Evolutionary conservation across 2,113 vertebrate genomes (phyloP).

Genomic region (Rhinoptilus africanus): DNA sequence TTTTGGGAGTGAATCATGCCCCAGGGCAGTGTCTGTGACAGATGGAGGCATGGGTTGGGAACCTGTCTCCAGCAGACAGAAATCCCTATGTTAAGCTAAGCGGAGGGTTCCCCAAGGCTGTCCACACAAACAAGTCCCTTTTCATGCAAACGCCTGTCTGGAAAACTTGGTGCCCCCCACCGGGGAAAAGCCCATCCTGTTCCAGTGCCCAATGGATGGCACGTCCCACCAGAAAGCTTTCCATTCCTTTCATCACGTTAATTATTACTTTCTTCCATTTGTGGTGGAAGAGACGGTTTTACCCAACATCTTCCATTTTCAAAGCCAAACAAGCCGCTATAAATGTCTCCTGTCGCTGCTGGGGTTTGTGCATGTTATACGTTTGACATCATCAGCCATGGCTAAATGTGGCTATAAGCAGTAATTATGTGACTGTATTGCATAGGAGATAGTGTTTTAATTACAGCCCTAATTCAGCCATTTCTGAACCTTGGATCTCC

Average conservation of each 20-base stretch:
- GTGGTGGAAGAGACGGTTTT: not conserved
- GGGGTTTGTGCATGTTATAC: not conserved
- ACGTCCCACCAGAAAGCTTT: not conserved
- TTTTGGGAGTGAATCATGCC: accelerated
- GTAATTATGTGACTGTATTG: not conserved
- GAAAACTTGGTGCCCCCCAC: not conserved
- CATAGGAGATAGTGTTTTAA: not conserved
- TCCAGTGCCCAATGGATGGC: not conserved
- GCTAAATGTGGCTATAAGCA: not conserved
- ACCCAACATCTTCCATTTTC: constrained; percentile 6
- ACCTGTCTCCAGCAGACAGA: not conserved
- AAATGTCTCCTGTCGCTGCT: not conserved
- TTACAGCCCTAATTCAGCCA: not conserved
- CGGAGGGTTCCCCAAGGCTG: not conserved
- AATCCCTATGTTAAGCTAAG: not conserved
- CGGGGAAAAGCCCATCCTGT: not conserved
- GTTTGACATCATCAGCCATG: not conserved
- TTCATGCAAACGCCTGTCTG: not conserved
- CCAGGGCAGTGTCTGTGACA: not conserved
- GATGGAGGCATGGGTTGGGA: not conserved
- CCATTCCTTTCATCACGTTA: not conserved
- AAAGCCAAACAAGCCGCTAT: not conserved
- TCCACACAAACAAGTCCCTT: not conserved
- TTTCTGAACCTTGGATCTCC: not conserved
- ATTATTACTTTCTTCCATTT: constrained; percentile 6